phyloP scores from a whole-genome alignment of 2,888 invertebrate species.

The Homarus gammarus region DNA sequence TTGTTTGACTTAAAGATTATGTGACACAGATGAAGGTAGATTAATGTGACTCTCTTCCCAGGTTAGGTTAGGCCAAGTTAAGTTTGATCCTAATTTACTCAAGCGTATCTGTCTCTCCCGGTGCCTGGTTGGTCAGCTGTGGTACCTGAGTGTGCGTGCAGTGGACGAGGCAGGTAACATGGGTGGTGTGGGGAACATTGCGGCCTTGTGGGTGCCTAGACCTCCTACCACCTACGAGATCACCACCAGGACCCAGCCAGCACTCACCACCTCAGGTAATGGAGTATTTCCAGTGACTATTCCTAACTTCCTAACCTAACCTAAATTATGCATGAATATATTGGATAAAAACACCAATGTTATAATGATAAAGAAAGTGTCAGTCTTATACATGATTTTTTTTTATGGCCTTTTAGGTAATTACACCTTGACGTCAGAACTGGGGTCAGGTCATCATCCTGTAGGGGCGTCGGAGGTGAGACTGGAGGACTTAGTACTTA shows the following conservation, averaged over 20 bases:
- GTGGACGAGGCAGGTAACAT: conserved; percentile 80
- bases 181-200: conserved; percentile 81
- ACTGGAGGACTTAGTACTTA: conserved; percentile 68
- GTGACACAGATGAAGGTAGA: too few species aligned
- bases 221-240: conserved; percentile 78
- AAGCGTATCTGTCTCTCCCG: background rate
- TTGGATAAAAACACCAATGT: too few species aligned
- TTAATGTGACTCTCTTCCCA: background rate
- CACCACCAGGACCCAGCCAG: conserved; percentile 72
- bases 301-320: too few species aligned
- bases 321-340: too few species aligned
- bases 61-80: too few species aligned
- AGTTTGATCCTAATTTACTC: too few species aligned
- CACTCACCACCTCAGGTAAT: conserved; percentile 58
- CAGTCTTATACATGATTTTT: background rate
- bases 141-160: conserved; percentile 82
- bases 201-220: conserved; percentile 81
- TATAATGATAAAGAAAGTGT: too few species aligned
- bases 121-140: conserved; percentile 76
- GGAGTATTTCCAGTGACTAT: background rate
- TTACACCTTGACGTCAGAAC: conserved; percentile 68
- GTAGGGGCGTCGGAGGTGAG: conserved; percentile 56
- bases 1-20: too few species aligned
- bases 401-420: too few species aligned
- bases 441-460: conserved; percentile 67